Base-by-base conservation (phyloP, 1,140 invertebrate species). In the Armadillidium nasatum region DNA sequence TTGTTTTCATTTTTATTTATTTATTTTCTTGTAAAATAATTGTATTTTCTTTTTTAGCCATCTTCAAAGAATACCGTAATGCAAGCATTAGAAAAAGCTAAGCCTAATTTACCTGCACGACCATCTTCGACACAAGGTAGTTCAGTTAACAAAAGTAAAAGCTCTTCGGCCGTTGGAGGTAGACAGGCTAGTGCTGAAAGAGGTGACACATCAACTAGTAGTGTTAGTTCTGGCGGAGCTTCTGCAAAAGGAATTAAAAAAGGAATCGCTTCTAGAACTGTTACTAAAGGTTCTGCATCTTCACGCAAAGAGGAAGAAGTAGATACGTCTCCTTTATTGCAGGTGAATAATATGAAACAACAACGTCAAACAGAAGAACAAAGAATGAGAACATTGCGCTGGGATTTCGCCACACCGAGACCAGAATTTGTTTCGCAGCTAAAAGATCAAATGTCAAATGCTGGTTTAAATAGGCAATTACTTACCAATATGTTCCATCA, bases 381-480 rank as follows among this genome's bases (percentile, higher is more conserved):
- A 82, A 94, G 94, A 85, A 86, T 97, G 33, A 95, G 94, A 84
- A 88, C 88, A 76, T 86, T 99, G 4, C 96, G 97, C 85, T 99
- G 97, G 97, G 97, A 97, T 83, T 99, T 99, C 82, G 92, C 92
- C 0, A 90, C 92, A 0, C 95, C 96, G 0, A 87, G 94, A 44
- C 91, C 94, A 83, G 97, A 99, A 83, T 98, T 97, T 86, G 91
- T 95, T 21, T 93, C 97, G 44, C 88, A 97, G 76, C 85, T 99
- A 13, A 92, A 92, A 81, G 92, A 94, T 80, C 93, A 97, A 83
- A 97, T 99, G 94, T 89, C 89, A 1, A 88, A 89, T 13, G 93
- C 94, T 0, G 91, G 92, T 81, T 89, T 98, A 33, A 96, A 95
- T 84, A 93, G 92, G 83, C 89, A 88, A 75, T 86, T 98, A 2